phyloP scores from a whole-genome alignment of 2,113 vertebrate species.

The Pomatorhinus ruficollis region DNA sequence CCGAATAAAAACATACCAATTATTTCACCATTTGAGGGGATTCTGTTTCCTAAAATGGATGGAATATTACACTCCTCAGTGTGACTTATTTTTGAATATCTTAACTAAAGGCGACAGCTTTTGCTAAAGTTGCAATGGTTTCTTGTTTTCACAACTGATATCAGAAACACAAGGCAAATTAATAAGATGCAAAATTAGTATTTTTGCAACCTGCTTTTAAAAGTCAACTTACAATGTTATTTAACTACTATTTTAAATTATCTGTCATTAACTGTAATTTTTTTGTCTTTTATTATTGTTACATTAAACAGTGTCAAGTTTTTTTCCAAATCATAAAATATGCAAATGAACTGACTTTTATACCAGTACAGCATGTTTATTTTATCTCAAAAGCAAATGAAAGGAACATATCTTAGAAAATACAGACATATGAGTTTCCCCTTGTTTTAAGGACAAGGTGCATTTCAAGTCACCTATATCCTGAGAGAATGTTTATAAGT shows the following conservation, averaged over 20 bases:
- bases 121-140: background rate
- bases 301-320: background rate
- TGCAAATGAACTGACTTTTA: background rate
- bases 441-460: background rate
- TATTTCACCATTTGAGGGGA: background rate
- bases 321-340: background rate
- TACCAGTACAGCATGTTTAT: background rate
- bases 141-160: background rate
- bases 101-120: background rate
- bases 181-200: background rate
- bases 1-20: background rate
- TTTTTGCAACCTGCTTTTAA: background rate
- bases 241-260: background rate
- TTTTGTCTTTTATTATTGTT: background rate
- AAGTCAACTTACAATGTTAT: background rate
- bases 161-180: background rate
- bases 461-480: background rate
- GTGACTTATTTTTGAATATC: background rate
- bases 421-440: background rate
- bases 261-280: background rate
- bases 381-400: background rate
- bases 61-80: background rate
- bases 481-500: constrained; percentile 22
- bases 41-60: background rate
- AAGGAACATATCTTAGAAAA: background rate